These are phyloP conservation scores for Pangasianodon hypophthalmus DNA, from an alignment of 2,113 vertebrate species.

Conservation along the genomic window DNA sequence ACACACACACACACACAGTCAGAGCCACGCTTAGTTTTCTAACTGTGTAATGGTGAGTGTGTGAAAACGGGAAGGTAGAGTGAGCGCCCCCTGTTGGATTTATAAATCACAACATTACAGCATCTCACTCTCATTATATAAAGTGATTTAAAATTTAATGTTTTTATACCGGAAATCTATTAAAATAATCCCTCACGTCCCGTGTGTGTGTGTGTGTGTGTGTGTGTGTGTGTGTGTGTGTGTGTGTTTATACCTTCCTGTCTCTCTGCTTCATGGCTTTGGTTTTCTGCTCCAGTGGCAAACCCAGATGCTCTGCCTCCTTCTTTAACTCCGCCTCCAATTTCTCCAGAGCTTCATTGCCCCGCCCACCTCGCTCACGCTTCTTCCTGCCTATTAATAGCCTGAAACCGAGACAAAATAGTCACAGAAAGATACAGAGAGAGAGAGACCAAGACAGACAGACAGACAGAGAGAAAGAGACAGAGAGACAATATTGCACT, in stretches of 20 bases:
- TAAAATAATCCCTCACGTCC: not conserved
- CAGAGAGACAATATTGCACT: not conserved
- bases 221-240: not conserved
- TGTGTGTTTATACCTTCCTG: constrained; percentile 79
- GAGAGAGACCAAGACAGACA: not conserved
- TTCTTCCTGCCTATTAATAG: constrained; percentile 81
- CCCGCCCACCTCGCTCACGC: constrained; percentile 79
- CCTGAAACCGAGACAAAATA: constrained; percentile 63
- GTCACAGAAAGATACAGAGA: not conserved
- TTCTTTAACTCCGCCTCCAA: constrained; percentile 82
- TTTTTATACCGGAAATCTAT: not conserved
- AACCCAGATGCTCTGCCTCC: constrained; percentile 78
- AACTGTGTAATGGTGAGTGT: no score
- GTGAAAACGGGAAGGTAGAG: not conserved
- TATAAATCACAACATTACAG: not conserved
- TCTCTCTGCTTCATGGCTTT: constrained; percentile 89
- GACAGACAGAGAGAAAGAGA: not conserved
- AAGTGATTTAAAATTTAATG: not conserved
- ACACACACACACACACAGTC: not conserved
- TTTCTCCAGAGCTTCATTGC: constrained; percentile 72
- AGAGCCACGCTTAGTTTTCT: not conserved
- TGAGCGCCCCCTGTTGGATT: not conserved
- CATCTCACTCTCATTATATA: not conserved
- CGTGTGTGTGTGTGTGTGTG: not conserved
- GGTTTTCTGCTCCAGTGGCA: constrained; percentile 87